phyloP scores from a whole-genome alignment of 2,797 vertebrate species.

The Eospalax fontanierii region DNA sequence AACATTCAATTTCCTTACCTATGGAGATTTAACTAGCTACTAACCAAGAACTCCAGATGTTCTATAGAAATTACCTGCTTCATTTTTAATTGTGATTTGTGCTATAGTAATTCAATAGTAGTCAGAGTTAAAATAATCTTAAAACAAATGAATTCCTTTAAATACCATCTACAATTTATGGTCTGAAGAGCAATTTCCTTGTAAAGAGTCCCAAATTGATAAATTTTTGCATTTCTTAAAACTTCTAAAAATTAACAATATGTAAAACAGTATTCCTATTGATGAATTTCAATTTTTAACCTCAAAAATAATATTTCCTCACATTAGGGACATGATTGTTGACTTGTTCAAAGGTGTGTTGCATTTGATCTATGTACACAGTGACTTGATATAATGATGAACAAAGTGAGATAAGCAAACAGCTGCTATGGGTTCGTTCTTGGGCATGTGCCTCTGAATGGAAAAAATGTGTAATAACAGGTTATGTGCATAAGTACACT shows the following conservation, averaged over 20 bases:
- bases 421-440: not conserved
- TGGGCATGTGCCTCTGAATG: not conserved
- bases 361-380: not conserved
- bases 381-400: not conserved
- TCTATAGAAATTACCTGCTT: not conserved
- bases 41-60: not conserved
- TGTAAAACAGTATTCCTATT: not conserved
- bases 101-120: not conserved
- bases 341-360: not conserved
- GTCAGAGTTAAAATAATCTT: constrained; percentile 21
- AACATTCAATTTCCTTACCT: not conserved
- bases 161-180: not conserved
- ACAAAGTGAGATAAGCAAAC: not conserved
- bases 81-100: not conserved
- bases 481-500: not conserved
- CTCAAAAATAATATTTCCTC: not conserved
- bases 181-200: not conserved
- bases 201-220: not conserved
- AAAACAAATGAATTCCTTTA: not conserved
- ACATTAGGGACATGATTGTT: not conserved
- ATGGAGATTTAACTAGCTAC: not conserved
- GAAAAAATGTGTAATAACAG: not conserved
- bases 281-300: constrained; percentile 27
- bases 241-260: not conserved
- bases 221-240: constrained; percentile 11